phyloP scores from a whole-genome alignment of 1,140 invertebrate genomes.

The Listronotus oregonensis region DNA sequence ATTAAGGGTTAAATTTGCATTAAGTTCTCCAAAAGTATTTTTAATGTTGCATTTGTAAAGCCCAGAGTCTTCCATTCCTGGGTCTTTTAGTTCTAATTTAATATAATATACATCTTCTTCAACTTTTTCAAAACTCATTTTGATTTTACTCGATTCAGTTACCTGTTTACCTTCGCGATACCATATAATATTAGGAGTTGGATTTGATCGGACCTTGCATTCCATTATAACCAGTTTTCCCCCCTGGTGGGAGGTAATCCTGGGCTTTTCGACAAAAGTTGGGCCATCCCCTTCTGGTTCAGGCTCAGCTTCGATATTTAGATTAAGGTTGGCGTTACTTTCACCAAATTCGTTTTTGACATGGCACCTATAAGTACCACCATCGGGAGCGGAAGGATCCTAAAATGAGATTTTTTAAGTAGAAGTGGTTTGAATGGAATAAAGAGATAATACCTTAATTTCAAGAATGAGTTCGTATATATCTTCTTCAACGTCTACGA shows the following conservation, averaged over 20 bases:
- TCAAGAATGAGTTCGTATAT: constrained; percentile 87
- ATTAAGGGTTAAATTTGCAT: constrained; percentile 95
- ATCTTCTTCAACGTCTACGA: constrained; percentile 76
- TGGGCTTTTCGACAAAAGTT: constrained; percentile 97
- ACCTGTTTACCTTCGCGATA: constrained; percentile 79
- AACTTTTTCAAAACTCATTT: constrained; percentile 73
- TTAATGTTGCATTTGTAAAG: constrained; percentile 98
- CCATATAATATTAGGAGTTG: constrained; percentile 94
- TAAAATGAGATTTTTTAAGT: constrained; percentile 57
- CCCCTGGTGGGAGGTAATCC: constrained; percentile 91
- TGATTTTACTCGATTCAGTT: constrained; percentile 79
- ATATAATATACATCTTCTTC: constrained; percentile 88
- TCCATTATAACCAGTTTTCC: constrained; percentile 98
- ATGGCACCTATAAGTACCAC: constrained; percentile 96
- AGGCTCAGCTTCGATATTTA: constrained; percentile 95
- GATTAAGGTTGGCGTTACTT: constrained; percentile 96
- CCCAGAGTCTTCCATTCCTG: constrained; percentile 92
- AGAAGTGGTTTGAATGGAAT: neutral
- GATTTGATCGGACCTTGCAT: constrained; percentile 91
- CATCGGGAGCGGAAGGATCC: constrained; percentile 93
- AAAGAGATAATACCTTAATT: constrained; percentile 71
- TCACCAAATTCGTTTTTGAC: constrained; percentile 97
- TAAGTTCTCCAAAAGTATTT: constrained; percentile 93
- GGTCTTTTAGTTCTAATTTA: constrained; percentile 88
- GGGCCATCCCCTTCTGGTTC: constrained; percentile 93